Conservation (phyloP, 2,113 vertebrate species). For the Gila orcuttii region DNA sequence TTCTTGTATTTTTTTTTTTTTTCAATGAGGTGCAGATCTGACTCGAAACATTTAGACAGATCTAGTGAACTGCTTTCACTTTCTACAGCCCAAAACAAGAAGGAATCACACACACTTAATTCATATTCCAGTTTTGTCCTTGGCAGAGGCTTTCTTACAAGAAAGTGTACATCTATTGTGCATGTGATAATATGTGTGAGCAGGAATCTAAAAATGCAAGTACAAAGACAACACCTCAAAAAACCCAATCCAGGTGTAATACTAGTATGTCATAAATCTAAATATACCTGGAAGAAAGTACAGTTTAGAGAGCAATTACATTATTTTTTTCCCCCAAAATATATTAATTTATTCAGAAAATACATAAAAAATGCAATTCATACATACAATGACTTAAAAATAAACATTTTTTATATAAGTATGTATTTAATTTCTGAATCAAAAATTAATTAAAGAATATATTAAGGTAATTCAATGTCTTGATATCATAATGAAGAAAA, state of each 20-base stretch:
- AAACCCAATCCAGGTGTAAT: not conserved
- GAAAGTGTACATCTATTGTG: not conserved
- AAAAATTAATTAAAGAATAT: no score
- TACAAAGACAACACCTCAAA: not conserved
- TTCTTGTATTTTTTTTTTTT: not conserved
- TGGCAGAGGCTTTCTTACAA: not conserved
- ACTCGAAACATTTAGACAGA: slow-evolving; percentile 2
- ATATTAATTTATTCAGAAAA: no score
- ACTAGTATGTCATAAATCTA: not conserved
- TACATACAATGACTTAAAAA: no score
- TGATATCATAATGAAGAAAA: no score
- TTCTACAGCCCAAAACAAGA: not conserved
- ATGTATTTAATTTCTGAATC: no score
- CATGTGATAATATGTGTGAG: not conserved
- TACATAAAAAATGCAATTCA: no score
- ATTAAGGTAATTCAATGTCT: no score
- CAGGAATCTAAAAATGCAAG: not conserved
- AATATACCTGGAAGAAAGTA: not conserved
- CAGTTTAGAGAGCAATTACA: no score
- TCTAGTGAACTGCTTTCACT: slow-evolving; percentile 4
- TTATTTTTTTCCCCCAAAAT: no score
- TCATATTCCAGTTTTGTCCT: not conserved
- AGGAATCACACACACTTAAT: slow-evolving; percentile 21
- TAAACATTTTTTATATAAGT: no score
- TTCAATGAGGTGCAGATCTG: slow-evolving; percentile 13